phyloP scores from a whole-genome alignment of 2,113 vertebrate genomes.

The Cyprinodon variegatus region DNA sequence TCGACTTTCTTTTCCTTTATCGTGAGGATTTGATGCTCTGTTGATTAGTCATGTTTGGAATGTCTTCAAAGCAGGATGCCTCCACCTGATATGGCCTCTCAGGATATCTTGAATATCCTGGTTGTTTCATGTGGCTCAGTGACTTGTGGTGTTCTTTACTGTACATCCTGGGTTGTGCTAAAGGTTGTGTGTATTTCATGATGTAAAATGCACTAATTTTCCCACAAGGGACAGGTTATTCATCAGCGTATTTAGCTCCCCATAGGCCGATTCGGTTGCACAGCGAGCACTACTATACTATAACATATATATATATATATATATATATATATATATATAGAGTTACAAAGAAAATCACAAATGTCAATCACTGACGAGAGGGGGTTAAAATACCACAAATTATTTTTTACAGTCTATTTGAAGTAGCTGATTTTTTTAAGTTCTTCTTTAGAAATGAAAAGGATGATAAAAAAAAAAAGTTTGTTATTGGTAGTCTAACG shows the following conservation, averaged over 20 bases:
- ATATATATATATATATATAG: too few species aligned
- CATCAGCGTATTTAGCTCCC: background rate
- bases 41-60: slow-evolving; percentile 41
- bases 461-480: too few species aligned
- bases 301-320: too few species aligned
- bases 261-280: too few species aligned
- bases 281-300: too few species aligned
- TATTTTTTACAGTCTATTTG: too few species aligned
- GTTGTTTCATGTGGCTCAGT: slow-evolving; percentile 5
- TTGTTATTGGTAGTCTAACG: too few species aligned
- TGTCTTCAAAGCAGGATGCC: slow-evolving; percentile 54
- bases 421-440: too few species aligned
- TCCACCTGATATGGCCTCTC: slow-evolving; percentile 2
- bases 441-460: too few species aligned
- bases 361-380: too few species aligned
- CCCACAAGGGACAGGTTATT: background rate
- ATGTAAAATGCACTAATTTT: background rate
- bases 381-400: too few species aligned
- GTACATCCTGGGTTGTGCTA: background rate
- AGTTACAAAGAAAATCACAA: too few species aligned
- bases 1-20: background rate
- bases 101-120: slow-evolving; percentile 37
- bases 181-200: background rate
- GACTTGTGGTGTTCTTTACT: background rate
- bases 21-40: slow-evolving; percentile 34